phyloP scores from a whole-genome alignment of 2,797 vertebrate species.

The Falco rusticolus region DNA sequence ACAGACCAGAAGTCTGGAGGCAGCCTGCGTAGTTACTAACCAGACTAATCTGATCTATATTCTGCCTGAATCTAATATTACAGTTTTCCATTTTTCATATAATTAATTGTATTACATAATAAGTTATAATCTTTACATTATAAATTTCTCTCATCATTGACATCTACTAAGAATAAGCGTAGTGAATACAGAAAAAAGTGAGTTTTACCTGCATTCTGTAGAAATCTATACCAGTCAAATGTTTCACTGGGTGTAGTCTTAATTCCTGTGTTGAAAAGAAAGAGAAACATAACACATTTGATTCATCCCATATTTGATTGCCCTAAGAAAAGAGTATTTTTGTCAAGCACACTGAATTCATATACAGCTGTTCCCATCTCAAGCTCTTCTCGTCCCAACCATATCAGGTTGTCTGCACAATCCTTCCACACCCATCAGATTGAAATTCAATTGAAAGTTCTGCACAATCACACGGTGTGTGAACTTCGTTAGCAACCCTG shows the following conservation, averaged over 20 bases:
- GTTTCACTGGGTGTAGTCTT: conserved; percentile 75
- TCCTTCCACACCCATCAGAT: neutral
- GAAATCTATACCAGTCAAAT: conserved; percentile 87
- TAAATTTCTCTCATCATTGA: neutral
- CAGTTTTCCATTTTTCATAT: neutral
- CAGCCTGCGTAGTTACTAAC: neutral
- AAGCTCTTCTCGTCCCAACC: neutral
- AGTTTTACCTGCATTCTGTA: conserved; percentile 85
- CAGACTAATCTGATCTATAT: neutral
- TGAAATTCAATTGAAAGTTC: neutral
- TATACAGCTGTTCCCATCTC: neutral
- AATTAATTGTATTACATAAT: neutral
- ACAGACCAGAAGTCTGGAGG: neutral
- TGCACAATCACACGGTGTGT: fast-evolving
- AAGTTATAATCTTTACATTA: neutral
- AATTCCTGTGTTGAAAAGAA: conserved; percentile 78
- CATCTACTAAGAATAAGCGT: neutral
- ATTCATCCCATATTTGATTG: neutral
- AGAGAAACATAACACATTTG: neutral
- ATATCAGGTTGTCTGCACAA: neutral
- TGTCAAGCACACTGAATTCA: neutral
- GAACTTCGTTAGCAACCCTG: neutral
- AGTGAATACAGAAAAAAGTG: neutral
- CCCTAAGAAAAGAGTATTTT: neutral
- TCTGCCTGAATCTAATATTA: neutral